These are phyloP conservation scores for Melanotaenia duboulayi DNA, from an alignment of 2,113 vertebrate genomes.

Conservation along the genomic window DNA sequence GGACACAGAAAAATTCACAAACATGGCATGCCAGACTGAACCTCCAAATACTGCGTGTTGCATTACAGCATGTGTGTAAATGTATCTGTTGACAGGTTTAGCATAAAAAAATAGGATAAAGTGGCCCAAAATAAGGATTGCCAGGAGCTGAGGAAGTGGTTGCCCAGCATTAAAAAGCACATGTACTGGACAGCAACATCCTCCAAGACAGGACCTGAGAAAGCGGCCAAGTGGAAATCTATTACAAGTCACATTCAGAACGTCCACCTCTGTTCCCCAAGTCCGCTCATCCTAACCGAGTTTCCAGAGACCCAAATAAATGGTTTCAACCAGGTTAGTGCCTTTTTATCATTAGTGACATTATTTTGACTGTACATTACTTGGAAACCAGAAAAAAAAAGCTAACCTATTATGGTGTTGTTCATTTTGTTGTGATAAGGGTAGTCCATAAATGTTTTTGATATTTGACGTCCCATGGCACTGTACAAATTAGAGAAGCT, in stretches of 20 bases:
- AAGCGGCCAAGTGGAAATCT: conserved; percentile 20
- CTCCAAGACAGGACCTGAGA: conserved; percentile 5
- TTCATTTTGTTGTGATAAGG: too few species aligned
- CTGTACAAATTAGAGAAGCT: too few species aligned
- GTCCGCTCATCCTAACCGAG: background rate
- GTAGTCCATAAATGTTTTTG: too few species aligned
- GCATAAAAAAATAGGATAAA: conserved; percentile 4
- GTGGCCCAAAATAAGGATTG: conserved; percentile 8
- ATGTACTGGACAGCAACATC: conserved; percentile 18
- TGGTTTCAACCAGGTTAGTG: conserved; percentile 21
- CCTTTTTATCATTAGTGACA: too few species aligned
- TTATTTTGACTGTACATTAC: too few species aligned
- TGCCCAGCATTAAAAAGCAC: conserved; percentile 14
- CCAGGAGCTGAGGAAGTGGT: background rate
- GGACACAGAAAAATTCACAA: too few species aligned
- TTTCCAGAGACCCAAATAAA: conserved; percentile 5
- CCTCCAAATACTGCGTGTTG: too few species aligned
- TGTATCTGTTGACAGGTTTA: background rate
- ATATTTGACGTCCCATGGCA: too few species aligned
- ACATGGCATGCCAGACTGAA: too few species aligned
- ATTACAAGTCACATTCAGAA: conserved; percentile 18
- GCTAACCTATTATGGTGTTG: too few species aligned
- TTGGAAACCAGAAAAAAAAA: too few species aligned
- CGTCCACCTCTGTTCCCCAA: conserved; percentile 7
- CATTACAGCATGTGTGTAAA: too few species aligned